Evolutionary conservation across 2,888 invertebrate species (phyloP).

Genomic region (Tubulanus polymorphus): DNA sequence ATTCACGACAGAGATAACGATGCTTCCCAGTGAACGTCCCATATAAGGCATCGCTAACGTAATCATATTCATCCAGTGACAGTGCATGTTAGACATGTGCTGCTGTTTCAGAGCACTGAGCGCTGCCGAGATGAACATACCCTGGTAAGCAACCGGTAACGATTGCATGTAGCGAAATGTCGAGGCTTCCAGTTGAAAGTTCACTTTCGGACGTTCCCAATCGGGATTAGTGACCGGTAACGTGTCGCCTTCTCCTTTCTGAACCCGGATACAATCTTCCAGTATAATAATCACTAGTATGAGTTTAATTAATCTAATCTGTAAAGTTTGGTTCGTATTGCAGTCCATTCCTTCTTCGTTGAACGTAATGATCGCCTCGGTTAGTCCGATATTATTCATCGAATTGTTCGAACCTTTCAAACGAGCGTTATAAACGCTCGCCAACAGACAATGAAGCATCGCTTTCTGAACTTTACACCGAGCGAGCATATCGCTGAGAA

Average conservation of each 20-base stretch:
- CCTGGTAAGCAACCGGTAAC: constrained; percentile 62
- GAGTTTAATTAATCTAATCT: constrained; percentile 57
- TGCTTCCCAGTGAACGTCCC: constrained; percentile 68
- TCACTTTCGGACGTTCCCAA: constrained; percentile 36
- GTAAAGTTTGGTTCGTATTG: constrained; percentile 44
- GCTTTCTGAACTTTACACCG: constrained; percentile 81
- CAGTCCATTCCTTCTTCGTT: constrained; percentile 59
- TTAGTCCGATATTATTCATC: constrained; percentile 58
- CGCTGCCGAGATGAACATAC: constrained; percentile 76
- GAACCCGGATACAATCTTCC: constrained; percentile 66
- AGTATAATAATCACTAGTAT: constrained; percentile 70
- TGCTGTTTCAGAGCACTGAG: constrained; percentile 71
- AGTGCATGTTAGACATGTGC: constrained; percentile 70
- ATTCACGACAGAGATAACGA: constrained; percentile 73
- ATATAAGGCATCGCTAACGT: constrained; percentile 77
- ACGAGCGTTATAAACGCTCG: constrained; percentile 63
- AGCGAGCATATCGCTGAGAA: constrained; percentile 66
- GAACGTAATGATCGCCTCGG: constrained; percentile 70
- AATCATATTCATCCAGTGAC: constrained; percentile 77
- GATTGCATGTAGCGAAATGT: constrained; percentile 34
- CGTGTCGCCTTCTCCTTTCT: constrained; percentile 57
- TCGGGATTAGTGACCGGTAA: constrained; percentile 56
- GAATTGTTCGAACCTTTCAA: constrained; percentile 16
- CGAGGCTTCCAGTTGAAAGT: constrained; percentile 35
- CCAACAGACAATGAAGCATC: constrained; percentile 73